Evolutionary conservation across 1,140 invertebrate genomes (phyloP), one percentile per base, ranked within the genome.

Genomic region (Eubasilissa regina): DNA sequence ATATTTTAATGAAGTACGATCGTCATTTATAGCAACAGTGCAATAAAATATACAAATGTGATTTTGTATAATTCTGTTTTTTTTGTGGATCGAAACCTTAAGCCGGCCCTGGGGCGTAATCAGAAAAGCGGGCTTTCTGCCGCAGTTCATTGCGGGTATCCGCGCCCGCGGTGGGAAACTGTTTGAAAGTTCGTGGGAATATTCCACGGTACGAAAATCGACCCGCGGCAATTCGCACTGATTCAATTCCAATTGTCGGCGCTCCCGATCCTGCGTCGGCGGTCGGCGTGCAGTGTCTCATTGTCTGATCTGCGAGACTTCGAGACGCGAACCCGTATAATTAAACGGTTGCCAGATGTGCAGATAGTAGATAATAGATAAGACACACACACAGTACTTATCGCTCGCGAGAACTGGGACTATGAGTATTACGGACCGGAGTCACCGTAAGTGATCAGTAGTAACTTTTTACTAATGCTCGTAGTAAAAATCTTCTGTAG

Each of bases 111-210:
- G 55, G 21, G 21, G 15, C 55, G 19, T 64, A 11, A 19, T 44
- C 13, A 64, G 35, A 10, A 51, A 51, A 13, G 60, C 60, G 35
- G 35, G n/a, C 60, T 58, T 64, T 43, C 60, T 64, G 60, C 11
- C 60, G 60, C 55, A 25, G 35, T 3, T 12, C 35, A 64, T 9
- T 43, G 35, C 60, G n/a, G 13, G 13, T 44, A 64, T 64, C 60
- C 35, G 21, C 19, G 60, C 21, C 19, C 60, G 19, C 25, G 60
- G 60, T 64, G 60, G 35, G 60, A 58, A 58, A 64, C 19, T 64
- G 35, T 58, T 21, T 64, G 60, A 64, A 64, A 64, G 60, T 64
- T 43, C 60, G 25, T 64, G 60, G 60, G 60, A 64, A 43, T 64
- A 43, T 35, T 25, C 60, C 35, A 64, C 60, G 19, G 19, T 21